Conservation (phyloP, 2,888 invertebrate genomes). For the Augochlorella aurata region DNA sequence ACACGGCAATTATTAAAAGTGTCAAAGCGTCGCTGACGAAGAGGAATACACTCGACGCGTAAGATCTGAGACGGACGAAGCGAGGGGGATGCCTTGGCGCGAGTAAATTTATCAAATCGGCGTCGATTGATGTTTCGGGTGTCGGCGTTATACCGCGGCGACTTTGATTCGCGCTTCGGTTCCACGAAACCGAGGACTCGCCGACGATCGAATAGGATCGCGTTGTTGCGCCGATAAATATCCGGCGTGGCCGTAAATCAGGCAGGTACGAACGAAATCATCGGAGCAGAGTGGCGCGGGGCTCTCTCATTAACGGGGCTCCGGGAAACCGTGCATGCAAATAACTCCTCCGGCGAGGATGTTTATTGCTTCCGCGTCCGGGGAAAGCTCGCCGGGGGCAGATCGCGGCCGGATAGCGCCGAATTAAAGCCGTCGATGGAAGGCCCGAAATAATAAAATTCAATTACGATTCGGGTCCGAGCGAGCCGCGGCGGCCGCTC, state of each 20-base stretch:
- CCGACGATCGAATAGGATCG: too few species aligned
- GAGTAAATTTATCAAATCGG: too few species aligned
- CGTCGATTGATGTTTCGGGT: too few species aligned
- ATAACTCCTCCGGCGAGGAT: not conserved
- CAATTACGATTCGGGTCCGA: constrained; percentile 5
- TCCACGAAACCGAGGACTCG: too few species aligned
- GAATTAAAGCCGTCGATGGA: not conserved
- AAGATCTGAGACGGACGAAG: too few species aligned
- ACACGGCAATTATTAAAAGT: too few species aligned
- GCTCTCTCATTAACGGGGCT: constrained; percentile 30
- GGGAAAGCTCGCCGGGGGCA: constrained; percentile 51
- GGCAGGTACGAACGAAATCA: not conserved
- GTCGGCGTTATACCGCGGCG: too few species aligned
- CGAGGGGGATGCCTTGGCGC: too few species aligned
- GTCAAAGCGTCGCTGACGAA: too few species aligned
- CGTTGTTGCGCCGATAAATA: not conserved
- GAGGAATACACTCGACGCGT: too few species aligned
- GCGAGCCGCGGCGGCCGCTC: not conserved
- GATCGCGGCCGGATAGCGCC: constrained; percentile 24
- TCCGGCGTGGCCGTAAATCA: not conserved
- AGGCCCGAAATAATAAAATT: constrained; percentile 44
- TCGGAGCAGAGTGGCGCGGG: not conserved
- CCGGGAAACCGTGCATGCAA: constrained; percentile 25
- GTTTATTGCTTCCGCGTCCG: constrained; percentile 59
- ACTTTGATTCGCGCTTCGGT: too few species aligned